Conservation (phyloP, 2,113 vertebrate genomes). For the Eclectus roratus region DNA sequence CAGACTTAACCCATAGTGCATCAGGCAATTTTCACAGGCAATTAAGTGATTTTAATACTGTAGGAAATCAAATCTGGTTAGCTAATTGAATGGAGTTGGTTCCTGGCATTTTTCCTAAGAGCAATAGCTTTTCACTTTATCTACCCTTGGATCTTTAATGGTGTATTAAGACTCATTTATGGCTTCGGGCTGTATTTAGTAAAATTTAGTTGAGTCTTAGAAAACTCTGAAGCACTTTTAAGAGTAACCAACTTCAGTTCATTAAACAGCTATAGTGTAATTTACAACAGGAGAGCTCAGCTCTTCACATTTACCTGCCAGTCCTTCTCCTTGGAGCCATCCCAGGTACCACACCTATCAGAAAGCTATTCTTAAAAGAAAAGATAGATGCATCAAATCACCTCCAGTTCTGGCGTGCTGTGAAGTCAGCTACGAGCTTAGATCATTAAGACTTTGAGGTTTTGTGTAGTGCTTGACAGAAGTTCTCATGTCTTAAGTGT, state of each 20-base stretch:
- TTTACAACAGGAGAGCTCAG: neutral
- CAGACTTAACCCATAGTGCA: slow-evolving; percentile 7
- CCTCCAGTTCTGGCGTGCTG: neutral
- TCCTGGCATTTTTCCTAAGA: slow-evolving; percentile 8
- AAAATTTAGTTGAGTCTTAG: slow-evolving; percentile 11
- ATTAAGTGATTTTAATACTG: slow-evolving; percentile 34
- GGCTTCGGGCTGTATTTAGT: neutral
- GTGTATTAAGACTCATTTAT: neutral
- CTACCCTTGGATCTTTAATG: neutral
- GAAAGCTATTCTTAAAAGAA: neutral
- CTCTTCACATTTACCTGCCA: neutral
- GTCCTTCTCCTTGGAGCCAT: neutral
- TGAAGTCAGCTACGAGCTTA: neutral
- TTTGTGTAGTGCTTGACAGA: neutral
- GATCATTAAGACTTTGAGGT: neutral
- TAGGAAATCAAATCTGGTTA: slow-evolving; percentile 41
- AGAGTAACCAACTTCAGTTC: neutral
- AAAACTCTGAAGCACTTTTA: neutral
- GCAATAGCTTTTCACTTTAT: neutral
- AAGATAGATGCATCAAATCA: neutral
- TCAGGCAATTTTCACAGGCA: slow-evolving; percentile 42
- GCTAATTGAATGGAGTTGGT: slow-evolving; percentile 26
- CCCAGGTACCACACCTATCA: neutral
- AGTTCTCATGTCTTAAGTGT: neutral
- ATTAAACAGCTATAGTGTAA: neutral